Base-by-base conservation (phyloP, 1,140 invertebrate species). In the Battus philenor region DNA sequence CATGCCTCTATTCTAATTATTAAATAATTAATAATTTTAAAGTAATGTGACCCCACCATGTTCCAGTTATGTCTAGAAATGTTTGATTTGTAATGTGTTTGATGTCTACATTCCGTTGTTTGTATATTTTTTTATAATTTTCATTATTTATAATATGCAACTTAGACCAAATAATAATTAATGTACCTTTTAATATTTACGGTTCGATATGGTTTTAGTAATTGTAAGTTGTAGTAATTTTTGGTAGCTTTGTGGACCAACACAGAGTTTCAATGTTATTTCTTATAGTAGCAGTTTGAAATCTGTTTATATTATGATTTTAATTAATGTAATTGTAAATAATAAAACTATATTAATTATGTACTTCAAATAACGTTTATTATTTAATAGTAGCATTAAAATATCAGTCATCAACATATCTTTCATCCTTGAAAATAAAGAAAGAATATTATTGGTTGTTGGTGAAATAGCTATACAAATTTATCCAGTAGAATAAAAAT, bases 151-250 rank as follows among this genome's bases (percentile, higher is more conserved):
- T 85, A 81, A 74, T 73, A 70, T 74, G 78, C 75, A 85, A 85
- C 81, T 75, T 85, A 84, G 81, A 85, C 81, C 81, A 85, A 85
- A 85, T 85, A 82, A 85, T 85, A 81, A 84, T 75, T 82, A 85
- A 79, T 77, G 78, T 85, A 82, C 80, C 76, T 85, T 82, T 81
- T 74, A 77, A 76, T 66, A 60, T 73, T 71, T 73, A 77, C 64
- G 58, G 72, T 70, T 75, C 66, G 71, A 51, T 66, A 67, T 69
- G 39, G 65, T 71, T 70, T 47, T 61, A 59, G 66, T 76, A 55
- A 62, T 61, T 64, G 64, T 69, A 67, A 65, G 54, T 69, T 61
- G 52, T 74, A 65, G 62, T 71, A 59, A 49, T 47, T 64, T 77
- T 77, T 78, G 77, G 76, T 81, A 82, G 78, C 72, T 85, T 77